Evolutionary conservation across 2,113 vertebrate species (phyloP).

Genomic region (Gobius niger): DNA sequence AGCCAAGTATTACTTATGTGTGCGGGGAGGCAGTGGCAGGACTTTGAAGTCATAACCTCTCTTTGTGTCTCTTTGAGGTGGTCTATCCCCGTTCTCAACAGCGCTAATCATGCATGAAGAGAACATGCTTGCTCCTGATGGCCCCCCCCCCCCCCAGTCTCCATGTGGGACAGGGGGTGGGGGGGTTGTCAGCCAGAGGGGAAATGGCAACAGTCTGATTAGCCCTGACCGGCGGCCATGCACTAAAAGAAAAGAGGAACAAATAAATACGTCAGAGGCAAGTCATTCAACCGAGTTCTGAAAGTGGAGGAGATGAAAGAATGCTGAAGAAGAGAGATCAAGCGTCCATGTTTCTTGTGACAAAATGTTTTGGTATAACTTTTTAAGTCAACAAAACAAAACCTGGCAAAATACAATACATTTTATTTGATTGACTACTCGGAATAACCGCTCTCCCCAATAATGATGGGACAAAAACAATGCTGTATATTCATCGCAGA

Average conservation of each 20-base stretch:
- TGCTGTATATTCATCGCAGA: too few relatives aligned
- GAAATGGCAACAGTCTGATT: slow-evolving; percentile 48
- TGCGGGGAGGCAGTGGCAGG: slow-evolving; percentile 44
- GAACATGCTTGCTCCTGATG: slow-evolving; percentile 68
- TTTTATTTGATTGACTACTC: too few relatives aligned
- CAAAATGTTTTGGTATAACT: too few relatives aligned
- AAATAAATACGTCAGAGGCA: background rate
- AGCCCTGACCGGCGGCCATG: slow-evolving; percentile 64
- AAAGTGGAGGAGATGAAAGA: slow-evolving; percentile 36
- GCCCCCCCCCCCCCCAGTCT: slow-evolving; percentile 51
- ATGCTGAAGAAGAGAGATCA: background rate
- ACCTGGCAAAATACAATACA: too few relatives aligned
- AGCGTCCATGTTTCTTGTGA: too few relatives aligned
- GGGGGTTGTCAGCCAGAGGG: slow-evolving; percentile 13
- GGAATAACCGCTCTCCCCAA: too few relatives aligned
- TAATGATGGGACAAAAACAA: too few relatives aligned
- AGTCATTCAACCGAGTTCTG: slow-evolving; percentile 19
- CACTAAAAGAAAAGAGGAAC: slow-evolving; percentile 55
- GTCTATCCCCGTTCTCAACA: slow-evolving; percentile 63
- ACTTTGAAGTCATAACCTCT: slow-evolving; percentile 73
- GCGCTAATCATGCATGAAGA: slow-evolving; percentile 72
- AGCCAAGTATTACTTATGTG: slow-evolving; percentile 17
- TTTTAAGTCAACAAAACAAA: too few relatives aligned
- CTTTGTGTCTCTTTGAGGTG: slow-evolving; percentile 67
- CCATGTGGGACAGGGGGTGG: slow-evolving; percentile 18